A percentile compares a stretch with the other conserved stretches of the same genome.
Conservation (phyloP, 2,888 invertebrate genomes). For the Adela reaumurella region DNA sequence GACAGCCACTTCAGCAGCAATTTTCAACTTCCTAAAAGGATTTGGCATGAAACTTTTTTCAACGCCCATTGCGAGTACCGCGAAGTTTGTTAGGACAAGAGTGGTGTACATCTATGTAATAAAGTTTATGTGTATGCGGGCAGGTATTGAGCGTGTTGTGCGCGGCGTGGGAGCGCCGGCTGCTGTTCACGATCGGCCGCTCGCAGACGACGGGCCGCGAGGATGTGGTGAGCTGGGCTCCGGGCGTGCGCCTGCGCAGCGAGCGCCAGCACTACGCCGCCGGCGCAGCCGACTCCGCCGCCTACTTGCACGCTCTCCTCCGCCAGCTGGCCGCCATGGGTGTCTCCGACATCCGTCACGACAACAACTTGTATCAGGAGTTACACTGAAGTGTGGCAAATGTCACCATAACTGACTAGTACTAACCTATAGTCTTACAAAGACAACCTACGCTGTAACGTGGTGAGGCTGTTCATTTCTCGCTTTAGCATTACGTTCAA, state of each 20-base stretch:
- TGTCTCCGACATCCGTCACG: constrained; percentile 10
- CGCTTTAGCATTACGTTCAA: no score
- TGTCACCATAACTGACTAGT: not conserved
- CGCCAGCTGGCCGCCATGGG: constrained; percentile 11
- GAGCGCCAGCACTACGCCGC: constrained; percentile 1
- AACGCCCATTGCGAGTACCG: no score
- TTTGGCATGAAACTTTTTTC: no score
- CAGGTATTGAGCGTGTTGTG: constrained; percentile 70
- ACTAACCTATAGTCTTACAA: not conserved
- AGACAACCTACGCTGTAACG: not conserved
- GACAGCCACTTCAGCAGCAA: no score
- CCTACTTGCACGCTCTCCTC: constrained; percentile 20
- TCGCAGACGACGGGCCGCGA: constrained; percentile 88
- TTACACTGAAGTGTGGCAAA: constrained; percentile 14
- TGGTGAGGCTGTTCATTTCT: no score
- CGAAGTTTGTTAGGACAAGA: no score
- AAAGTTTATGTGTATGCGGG: no score
- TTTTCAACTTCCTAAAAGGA: no score
- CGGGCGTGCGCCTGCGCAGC: no score
- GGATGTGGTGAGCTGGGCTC: constrained; percentile 86
- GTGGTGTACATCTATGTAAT: no score
- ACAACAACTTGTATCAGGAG: not conserved
- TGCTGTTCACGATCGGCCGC: constrained; percentile 81
- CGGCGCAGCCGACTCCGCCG: constrained; percentile 26
- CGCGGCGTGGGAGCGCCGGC: constrained; percentile 77